These are phyloP conservation scores for Aphrophora alni DNA, from an alignment of 2,888 invertebrate genomes.

Conservation along the genomic window DNA sequence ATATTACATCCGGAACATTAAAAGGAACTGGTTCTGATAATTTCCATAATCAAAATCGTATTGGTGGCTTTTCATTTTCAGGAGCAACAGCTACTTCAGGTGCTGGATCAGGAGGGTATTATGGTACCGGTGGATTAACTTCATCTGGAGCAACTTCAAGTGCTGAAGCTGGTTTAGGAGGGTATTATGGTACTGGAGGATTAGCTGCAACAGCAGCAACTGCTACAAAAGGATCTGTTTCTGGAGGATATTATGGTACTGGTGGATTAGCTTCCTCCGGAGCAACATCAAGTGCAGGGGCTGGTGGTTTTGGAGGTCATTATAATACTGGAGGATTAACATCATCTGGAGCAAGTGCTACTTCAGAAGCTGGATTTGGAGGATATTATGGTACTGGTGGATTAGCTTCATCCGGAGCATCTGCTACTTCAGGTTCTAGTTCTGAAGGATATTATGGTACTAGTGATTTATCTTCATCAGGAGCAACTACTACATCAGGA, in stretches of 20 bases:
- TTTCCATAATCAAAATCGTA: too few species aligned
- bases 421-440: not conserved
- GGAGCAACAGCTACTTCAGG: not conserved
- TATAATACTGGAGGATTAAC: too few species aligned
- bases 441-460: not conserved
- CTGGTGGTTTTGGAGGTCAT: not conserved
- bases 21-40: too few species aligned
- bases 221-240: too few species aligned
- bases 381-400: too few species aligned
- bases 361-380: too few species aligned
- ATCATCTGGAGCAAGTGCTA: too few species aligned
- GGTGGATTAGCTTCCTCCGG: not conserved
- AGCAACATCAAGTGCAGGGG: not conserved
- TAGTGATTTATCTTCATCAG: not conserved
- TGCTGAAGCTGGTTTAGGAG: not conserved
- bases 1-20: too few species aligned
- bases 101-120: too few species aligned
- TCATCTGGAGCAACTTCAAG: not conserved
- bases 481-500: conserved; percentile 13
- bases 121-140: too few species aligned
- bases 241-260: not conserved
- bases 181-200: not conserved
- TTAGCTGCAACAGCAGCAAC: not conserved
- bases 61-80: not conserved
- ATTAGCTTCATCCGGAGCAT: not conserved